Evolutionary conservation across 2,888 invertebrate genomes (phyloP).

Genomic region (Adelognathus sp.): DNA sequence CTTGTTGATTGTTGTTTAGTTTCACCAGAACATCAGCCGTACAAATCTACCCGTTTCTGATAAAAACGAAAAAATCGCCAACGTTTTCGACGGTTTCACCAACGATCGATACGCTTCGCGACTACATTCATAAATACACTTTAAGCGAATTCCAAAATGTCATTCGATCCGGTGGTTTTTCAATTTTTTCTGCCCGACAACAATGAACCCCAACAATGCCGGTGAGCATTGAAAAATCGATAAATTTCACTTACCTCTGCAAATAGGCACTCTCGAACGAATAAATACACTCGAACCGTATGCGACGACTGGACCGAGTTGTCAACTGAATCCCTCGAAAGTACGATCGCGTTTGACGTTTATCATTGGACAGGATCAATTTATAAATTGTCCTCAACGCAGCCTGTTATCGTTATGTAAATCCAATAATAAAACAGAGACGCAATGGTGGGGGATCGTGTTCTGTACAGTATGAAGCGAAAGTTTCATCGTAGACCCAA

Average conservation of each 20-base stretch:
- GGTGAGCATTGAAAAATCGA: too few relatives aligned
- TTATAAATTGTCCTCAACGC: constrained; percentile 6
- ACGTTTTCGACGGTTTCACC: too few relatives aligned
- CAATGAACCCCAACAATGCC: too few relatives aligned
- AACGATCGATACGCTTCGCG: too few relatives aligned
- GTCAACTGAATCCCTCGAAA: background rate
- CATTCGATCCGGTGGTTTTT: too few relatives aligned
- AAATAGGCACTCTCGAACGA: background rate
- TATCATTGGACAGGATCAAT: background rate
- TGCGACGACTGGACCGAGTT: background rate
- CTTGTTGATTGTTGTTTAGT: too few relatives aligned
- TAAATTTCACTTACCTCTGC: constrained; percentile 16
- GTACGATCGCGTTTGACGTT: constrained; percentile 5
- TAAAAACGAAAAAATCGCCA: too few relatives aligned
- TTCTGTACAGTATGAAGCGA: constrained; percentile 19
- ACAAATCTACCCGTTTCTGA: too few relatives aligned
- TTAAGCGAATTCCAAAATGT: too few relatives aligned
- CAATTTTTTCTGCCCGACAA: too few relatives aligned
- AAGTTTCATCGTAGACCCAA: background rate
- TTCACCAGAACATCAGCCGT: too few relatives aligned
- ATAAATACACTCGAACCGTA: background rate
- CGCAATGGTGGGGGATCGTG: background rate
- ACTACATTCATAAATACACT: too few relatives aligned
- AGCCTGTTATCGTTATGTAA: constrained; percentile 35
- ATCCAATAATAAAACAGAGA: background rate